Base-by-base conservation (phyloP, 2,888 invertebrate species). In the Koerneria pararmatus region DNA sequence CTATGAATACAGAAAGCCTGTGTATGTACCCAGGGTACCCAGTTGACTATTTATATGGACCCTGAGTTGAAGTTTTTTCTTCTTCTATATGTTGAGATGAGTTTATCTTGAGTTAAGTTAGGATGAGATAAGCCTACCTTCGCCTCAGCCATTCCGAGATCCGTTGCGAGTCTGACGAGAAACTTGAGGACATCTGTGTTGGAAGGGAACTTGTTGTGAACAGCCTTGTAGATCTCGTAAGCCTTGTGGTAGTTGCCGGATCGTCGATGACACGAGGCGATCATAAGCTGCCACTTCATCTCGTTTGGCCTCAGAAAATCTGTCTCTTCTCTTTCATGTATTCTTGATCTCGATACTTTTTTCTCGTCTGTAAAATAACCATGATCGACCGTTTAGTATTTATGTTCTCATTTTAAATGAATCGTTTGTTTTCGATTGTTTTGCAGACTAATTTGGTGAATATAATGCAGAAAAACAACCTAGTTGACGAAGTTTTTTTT, bases 201-300 rank as follows among this genome's bases (percentile, higher is more conserved):
- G 71, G 95, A 94, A 0, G 97, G 97, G 84, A 97, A 97, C 74
- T 89, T 89, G 27, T 88, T 87, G 82, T 95, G 91, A 79, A 95
- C 90, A 74, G 89, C 88, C 85, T 91, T 91, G 85, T 93, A 94
- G 0, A 91, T 88, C 6, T 89, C 87, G 27, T 93, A 86, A 8
- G 93, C 92, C 78, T 90, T 89, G 75, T 91, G 91, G 83, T 91
- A 91, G 80, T 90, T 90, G 34, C 92, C 92, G 66, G 90, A 89
- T 75, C 91, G 87, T 49, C 92, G 87, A 79, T 91, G 89, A 2
- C 72, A 76, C 34, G 71, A 71, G 4, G 92, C 93, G 59, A 91
- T 90, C 85, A 92, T 89, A 82, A 93, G 86, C 83, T 90, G 89
- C 89, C 93, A 90, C 83, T 91, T 90, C 0, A 91, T 90, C 83